Evolutionary conservation across 92 coral and sea anemone species (phyloP), one percentile per base, ranked within the genome.

Genomic region (Heliopora coerulea): DNA sequence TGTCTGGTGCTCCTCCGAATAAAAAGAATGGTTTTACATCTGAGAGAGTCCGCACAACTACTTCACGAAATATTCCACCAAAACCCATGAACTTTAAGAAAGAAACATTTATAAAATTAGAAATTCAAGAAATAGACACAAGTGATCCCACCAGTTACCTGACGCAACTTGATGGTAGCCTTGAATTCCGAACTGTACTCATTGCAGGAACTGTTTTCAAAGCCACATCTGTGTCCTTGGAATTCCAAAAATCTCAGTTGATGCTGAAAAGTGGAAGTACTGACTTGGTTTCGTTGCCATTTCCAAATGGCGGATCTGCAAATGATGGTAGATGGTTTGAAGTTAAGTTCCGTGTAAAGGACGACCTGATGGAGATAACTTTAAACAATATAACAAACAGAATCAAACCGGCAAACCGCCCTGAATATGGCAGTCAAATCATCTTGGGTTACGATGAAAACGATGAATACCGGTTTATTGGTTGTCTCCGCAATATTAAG

Each of bases 291-390:
- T 30, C 77, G 12, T 49, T 70, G 19, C n/a, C 56, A 23, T 70
- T 70, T 19, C 77, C 77, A 20, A 25, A 70, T 39, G 60, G 28
- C 25, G 77, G 77, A 19, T 42, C 52, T 6, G 63, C 77, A 6
- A 70, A 35, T 33, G 77, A 70, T 54, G 77, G 77, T 14, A 34
- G 77, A 17, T 70, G 77, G 77, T 70, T 70, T 34, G 32, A 40
- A 3, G 63, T 70, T 6, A 40, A 70, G 54, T 70, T 17, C 54
- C 8, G 30, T 26, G 46, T 34, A 18, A 41, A 52, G 31, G 54
- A 70, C 29, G 2, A 52, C 20, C 19, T 18, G 9, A 48, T 70
- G 64, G 17, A 17, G 31, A 32, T 70, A 33, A 50, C 56, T 8
- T 54, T 70, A 42, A 52, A 70, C 21, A 49, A 35, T 54, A 42